Percentiles rank a stretch among this genome's conserved stretches.
Conservation (phyloP, 2,113 vertebrate species). For the Crotalus horridus region DNA sequence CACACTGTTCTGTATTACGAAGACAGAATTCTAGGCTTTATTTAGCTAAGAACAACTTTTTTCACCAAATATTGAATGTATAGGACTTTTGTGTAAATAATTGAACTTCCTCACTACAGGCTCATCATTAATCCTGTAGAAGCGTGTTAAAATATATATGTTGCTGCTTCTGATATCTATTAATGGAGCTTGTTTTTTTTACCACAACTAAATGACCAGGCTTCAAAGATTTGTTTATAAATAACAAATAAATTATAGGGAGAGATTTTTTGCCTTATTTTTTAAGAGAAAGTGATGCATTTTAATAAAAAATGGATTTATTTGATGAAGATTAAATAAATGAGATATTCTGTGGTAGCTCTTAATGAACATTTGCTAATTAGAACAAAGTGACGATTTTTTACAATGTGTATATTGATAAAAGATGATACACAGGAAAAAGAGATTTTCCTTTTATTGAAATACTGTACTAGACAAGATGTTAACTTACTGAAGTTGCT, state of each 20-base stretch:
- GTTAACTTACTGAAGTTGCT: background rate
- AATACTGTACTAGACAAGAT: background rate
- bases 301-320: background rate
- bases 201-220: background rate
- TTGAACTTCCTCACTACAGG: background rate
- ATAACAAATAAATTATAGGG: background rate
- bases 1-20: background rate
- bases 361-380: background rate
- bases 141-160: background rate
- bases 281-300: background rate
- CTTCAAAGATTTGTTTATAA: background rate
- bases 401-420: background rate
- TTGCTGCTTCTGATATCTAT: background rate
- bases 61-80: conserved; percentile 2
- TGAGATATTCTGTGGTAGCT: background rate
- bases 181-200: background rate
- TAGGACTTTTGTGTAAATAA: background rate
- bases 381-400: background rate
- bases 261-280: background rate
- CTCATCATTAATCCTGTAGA: background rate
- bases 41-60: background rate
- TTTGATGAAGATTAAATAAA: background rate
- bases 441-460: background rate
- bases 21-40: conserved; percentile 30
- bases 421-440: background rate